Conservation (phyloP, 2,113 vertebrate genomes). For the Vanacampus margaritifer region DNA sequence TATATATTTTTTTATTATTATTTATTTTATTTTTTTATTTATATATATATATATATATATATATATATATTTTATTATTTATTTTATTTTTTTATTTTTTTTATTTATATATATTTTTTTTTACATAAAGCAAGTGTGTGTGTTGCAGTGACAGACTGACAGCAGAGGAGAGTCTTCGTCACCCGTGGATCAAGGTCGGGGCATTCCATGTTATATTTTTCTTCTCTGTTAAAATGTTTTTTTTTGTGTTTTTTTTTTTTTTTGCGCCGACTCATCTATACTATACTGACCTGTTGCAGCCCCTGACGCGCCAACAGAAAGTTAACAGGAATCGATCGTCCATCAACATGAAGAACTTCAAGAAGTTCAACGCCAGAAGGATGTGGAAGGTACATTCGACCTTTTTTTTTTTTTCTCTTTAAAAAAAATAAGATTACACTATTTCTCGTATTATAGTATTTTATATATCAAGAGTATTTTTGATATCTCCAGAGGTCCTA, state of each 20-base stretch:
- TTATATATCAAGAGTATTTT: background rate
- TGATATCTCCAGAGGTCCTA: slow-evolving; percentile 63
- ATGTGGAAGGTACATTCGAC: slow-evolving; percentile 83
- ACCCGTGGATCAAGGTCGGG: slow-evolving; percentile 82
- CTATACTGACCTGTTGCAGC: slow-evolving; percentile 65
- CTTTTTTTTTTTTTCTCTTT: no score
- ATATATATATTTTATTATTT: no score
- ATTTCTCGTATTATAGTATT: no score
- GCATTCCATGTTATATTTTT: background rate
- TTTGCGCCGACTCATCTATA: background rate
- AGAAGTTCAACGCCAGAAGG: slow-evolving; percentile 74
- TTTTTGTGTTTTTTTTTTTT: background rate
- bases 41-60: no score
- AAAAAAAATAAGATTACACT: no score
- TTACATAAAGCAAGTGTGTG: no score
- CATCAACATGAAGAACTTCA: slow-evolving; percentile 82
- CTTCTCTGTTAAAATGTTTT: background rate
- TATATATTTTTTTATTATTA: no score
- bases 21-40: no score
- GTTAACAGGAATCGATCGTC: slow-evolving; percentile 72
- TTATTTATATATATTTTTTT: no score
- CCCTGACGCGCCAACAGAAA: slow-evolving; percentile 65
- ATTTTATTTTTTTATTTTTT: no score
- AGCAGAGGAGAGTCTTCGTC: slow-evolving; percentile 65
- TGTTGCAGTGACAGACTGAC: slow-evolving; percentile 71